Evolutionary conservation across 2,797 vertebrate species (phyloP).

Genomic region (Apogon talboti): DNA sequence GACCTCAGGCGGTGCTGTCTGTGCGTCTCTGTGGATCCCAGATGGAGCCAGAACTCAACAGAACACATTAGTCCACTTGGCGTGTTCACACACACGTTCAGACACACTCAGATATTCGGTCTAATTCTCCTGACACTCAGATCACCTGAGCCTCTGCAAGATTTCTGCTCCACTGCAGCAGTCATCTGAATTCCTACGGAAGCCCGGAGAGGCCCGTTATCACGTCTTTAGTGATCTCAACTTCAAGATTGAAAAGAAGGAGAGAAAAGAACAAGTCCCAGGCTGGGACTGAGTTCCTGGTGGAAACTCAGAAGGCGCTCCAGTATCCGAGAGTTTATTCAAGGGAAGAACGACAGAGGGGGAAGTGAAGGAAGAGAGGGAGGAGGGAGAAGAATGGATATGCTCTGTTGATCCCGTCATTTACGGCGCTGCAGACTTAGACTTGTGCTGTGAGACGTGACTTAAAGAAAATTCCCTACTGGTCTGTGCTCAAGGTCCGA

Average conservation of each 20-base stretch:
- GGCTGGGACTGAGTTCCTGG: slow-evolving; percentile 16
- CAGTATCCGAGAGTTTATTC: slow-evolving; percentile 20
- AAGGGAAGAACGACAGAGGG: slow-evolving; percentile 6
- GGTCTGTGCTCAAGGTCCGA: not conserved
- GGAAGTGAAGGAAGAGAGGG: not conserved
- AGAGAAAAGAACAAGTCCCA: slow-evolving; percentile 26
- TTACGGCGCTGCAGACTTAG: slow-evolving; percentile 3
- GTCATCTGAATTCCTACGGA: slow-evolving; percentile 45
- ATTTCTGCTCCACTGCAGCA: slow-evolving; percentile 58
- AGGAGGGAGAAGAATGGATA: not conserved
- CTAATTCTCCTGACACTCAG: slow-evolving; percentile 61
- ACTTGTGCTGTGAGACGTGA: slow-evolving; percentile 12
- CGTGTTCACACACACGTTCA: slow-evolving; percentile 59
- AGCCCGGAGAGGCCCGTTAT: slow-evolving; percentile 52
- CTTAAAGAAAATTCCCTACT: not conserved
- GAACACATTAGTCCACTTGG: slow-evolving; percentile 77
- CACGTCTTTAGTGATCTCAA: slow-evolving; percentile 24
- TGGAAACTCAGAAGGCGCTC: slow-evolving; percentile 2
- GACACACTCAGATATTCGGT: slow-evolving; percentile 54
- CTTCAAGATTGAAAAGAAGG: slow-evolving; percentile 17
- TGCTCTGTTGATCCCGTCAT: slow-evolving; percentile 6
- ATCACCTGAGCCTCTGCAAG: slow-evolving; percentile 76
- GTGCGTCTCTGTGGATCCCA: slow-evolving; percentile 71
- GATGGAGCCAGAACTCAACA: slow-evolving; percentile 76
- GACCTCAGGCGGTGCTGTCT: slow-evolving; percentile 62